Conservation (phyloP, 1,140 invertebrate species). For the Pseudomyrmex concolor region DNA sequence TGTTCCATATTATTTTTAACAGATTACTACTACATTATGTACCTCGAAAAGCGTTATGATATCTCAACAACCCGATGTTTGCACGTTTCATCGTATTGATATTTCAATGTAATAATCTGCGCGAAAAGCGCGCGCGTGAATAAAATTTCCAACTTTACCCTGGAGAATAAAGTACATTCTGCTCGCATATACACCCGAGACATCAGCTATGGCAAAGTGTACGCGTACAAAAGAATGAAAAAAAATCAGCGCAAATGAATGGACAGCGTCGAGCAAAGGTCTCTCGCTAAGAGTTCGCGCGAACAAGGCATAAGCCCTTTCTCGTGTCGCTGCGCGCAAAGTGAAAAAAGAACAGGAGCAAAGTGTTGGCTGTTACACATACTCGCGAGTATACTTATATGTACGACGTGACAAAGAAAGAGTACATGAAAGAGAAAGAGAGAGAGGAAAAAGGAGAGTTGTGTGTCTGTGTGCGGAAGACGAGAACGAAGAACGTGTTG, state of each 20-base stretch:
- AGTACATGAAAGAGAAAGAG: neutral
- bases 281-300: conserved; percentile 53
- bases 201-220: neutral
- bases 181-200: neutral
- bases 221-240: conserved; percentile 1
- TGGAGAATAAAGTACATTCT: conserved; percentile 16
- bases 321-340: conserved; percentile 66
- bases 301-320: conserved; percentile 72
- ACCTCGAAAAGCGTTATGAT: conserved; percentile 7
- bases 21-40: neutral
- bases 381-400: neutral
- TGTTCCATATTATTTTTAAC: neutral
- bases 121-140: neutral
- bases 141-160: neutral
- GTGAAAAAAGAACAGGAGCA: conserved; percentile 65
- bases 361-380: conserved; percentile 40
- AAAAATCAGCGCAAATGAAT: conserved; percentile 67
- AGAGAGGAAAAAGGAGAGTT: neutral
- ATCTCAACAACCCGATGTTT: conserved; percentile 2
- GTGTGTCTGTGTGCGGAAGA: neutral
- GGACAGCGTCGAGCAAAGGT: conserved; percentile 43
- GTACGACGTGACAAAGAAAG: neutral
- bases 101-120: neutral
- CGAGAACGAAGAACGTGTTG: conserved; percentile 28
- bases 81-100: neutral